phyloP scores from a whole-genome alignment of 2,797 vertebrate species.

The Phyllotis vaccarum region DNA sequence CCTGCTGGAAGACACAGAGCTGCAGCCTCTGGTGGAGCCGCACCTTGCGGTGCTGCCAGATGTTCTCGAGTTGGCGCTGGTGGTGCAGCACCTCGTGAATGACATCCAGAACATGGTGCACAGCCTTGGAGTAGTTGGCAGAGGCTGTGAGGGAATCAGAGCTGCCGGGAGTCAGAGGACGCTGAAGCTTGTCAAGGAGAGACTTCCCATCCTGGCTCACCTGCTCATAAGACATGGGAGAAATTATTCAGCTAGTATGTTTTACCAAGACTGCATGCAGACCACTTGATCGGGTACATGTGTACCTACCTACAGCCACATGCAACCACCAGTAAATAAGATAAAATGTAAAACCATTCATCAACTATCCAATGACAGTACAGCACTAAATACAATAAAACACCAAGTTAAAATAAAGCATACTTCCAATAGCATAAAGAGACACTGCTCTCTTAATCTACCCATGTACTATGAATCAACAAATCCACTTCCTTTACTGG shows the following conservation, averaged over 20 bases:
- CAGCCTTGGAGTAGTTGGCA: slow-evolving; percentile 98
- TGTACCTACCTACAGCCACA: rapidly evolving
- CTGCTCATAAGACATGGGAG: slow-evolving; percentile 85
- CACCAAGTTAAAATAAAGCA: neutral
- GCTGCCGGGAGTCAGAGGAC: slow-evolving; percentile 96
- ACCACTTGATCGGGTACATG: rapidly evolving
- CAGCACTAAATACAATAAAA: neutral
- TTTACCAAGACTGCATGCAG: neutral
- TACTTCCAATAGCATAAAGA: neutral
- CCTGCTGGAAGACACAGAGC: slow-evolving; percentile 98
- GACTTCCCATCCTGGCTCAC: slow-evolving; percentile 99
- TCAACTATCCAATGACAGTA: neutral
- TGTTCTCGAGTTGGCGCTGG: slow-evolving; percentile 98
- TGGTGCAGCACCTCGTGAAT: slow-evolving; percentile 99
- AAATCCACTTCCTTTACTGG: neutral
- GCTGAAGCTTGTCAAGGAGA: slow-evolving; percentile 97
- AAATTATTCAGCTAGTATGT: neutral
- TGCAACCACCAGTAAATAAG: neutral
- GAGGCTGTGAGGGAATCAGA: slow-evolving; percentile 96
- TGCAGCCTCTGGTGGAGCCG: slow-evolving; percentile 98
- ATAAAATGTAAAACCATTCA: neutral
- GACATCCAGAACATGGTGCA: slow-evolving; percentile 97
- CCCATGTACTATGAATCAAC: neutral
- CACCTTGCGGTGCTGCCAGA: slow-evolving; percentile 99
- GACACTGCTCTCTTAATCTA: neutral